Conservation (phyloP, 1,140 invertebrate species). For the Drosophila ambigua region DNA sequence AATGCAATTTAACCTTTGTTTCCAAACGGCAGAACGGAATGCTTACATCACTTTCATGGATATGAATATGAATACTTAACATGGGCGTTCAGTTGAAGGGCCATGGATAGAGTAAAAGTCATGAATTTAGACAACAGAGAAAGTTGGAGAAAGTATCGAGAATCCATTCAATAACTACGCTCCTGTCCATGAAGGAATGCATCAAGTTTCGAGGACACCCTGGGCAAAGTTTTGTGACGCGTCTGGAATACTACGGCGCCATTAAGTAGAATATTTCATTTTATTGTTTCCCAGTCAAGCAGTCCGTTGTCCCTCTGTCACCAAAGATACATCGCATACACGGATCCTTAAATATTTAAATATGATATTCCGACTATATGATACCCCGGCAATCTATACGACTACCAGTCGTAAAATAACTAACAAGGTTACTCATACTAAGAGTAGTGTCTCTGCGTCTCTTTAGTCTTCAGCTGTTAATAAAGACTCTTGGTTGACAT, state of each 20-base stretch:
- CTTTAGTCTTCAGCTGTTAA: too few species aligned
- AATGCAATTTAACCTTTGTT: constrained; percentile 53
- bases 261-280: constrained; percentile 82
- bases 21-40: constrained; percentile 8
- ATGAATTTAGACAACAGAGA: not conserved
- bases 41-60: constrained; percentile 20
- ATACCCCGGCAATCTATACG: too few species aligned
- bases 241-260: constrained; percentile 66
- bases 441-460: too few species aligned
- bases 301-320: constrained; percentile 44
- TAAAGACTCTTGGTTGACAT: too few species aligned
- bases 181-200: constrained; percentile 24
- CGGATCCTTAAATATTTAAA: not conserved
- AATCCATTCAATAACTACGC: not conserved
- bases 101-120: not conserved
- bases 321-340: constrained; percentile 60
- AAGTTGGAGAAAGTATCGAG: not conserved
- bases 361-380: too few species aligned
- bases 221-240: constrained; percentile 33
- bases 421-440: too few species aligned
- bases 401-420: too few species aligned
- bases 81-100: not conserved
- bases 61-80: constrained; percentile 6
- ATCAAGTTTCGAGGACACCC: not conserved
- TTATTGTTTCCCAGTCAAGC: constrained; percentile 59